Evolutionary conservation across 2,888 invertebrate species (phyloP).

Genomic region (Alloscopus bannaensis): DNA sequence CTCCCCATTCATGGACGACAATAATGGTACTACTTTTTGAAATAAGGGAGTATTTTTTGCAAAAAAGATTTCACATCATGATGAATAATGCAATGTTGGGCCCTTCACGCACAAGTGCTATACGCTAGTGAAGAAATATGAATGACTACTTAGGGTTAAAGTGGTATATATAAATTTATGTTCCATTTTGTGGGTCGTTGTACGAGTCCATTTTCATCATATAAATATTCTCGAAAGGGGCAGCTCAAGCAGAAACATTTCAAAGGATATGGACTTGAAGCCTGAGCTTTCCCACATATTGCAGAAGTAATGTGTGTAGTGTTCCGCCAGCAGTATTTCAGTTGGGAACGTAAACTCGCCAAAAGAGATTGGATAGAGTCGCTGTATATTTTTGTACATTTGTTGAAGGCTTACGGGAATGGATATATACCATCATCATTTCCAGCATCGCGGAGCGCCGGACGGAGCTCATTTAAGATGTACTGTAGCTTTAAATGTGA

Average conservation of each 20-base stretch:
- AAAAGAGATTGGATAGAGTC: too few species aligned
- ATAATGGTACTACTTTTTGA: slow-evolving; percentile 1
- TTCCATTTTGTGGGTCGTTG: background rate
- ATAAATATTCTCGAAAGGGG: background rate
- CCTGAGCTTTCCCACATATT: too few species aligned
- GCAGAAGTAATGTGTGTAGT: too few species aligned
- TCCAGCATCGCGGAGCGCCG: too few species aligned
- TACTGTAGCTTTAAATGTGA: too few species aligned
- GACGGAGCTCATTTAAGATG: too few species aligned
- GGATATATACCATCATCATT: background rate
- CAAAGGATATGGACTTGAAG: too few species aligned
- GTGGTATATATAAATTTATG: background rate
- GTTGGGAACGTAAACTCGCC: too few species aligned
- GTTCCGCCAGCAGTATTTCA: too few species aligned
- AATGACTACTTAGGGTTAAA: background rate
- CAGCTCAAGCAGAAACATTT: background rate
- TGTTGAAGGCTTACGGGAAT: background rate
- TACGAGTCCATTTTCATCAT: background rate
- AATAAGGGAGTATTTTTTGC: too few species aligned
- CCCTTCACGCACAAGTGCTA: background rate
- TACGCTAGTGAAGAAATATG: background rate
- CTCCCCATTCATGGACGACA: too few species aligned
- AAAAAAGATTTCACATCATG: background rate
- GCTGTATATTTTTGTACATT: too few species aligned
- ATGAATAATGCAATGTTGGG: background rate